Evolutionary conservation across 2,888 invertebrate species (phyloP).

Genomic region (Cheilosia pagana): DNA sequence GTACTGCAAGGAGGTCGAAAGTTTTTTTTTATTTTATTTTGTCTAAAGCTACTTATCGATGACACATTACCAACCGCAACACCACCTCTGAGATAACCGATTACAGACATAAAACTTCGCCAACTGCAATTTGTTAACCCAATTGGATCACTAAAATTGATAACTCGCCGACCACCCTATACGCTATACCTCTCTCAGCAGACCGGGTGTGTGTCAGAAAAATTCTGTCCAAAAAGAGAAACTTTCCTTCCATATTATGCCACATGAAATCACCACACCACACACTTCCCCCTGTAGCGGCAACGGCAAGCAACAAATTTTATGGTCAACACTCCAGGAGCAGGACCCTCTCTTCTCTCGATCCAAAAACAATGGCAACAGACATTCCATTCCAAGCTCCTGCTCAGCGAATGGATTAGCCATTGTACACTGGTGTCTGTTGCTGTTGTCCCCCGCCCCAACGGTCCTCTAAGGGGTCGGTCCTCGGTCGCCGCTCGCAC

Average conservation of each 20-base stretch:
- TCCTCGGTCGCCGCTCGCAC: constrained; percentile 20
- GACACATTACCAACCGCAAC: constrained; percentile 68
- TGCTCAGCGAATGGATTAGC: constrained; percentile 67
- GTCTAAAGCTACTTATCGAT: constrained; percentile 65
- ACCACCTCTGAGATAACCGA: constrained; percentile 64
- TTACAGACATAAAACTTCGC: constrained; percentile 64
- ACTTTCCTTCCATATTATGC: constrained; percentile 17
- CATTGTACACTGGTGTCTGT: constrained; percentile 69
- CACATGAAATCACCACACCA: constrained; percentile 2
- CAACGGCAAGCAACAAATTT: constrained; percentile 47
- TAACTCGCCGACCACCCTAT: constrained; percentile 34
- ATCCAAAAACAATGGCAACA: constrained; percentile 67
- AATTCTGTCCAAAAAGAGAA: neutral
- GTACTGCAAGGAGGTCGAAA: neutral
- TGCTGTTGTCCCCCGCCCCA: constrained; percentile 53
- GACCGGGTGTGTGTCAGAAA: neutral
- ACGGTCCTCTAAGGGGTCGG: constrained; percentile 1
- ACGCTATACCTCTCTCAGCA: neutral
- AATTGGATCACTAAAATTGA: constrained; percentile 74
- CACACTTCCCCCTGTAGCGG: neutral
- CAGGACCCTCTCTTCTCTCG: constrained; percentile 20
- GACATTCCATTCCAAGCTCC: constrained; percentile 55
- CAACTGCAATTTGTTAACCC: constrained; percentile 73
- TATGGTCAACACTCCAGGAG: constrained; percentile 67
- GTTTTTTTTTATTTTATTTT: constrained; percentile 12